Base-by-base conservation (phyloP, 2,888 invertebrate genomes). In the Macrophya annulata region DNA sequence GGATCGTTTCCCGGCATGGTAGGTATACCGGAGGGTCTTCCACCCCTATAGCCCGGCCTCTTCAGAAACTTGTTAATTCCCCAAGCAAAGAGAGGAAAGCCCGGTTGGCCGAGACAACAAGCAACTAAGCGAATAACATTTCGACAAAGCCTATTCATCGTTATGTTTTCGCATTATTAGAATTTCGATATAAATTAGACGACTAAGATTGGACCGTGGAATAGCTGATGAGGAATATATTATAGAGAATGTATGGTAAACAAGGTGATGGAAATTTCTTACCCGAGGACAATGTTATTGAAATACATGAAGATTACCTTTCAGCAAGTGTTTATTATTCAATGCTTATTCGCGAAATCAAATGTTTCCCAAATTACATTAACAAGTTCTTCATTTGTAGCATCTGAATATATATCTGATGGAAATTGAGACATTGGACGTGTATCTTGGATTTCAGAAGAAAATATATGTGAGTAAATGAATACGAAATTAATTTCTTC, bases 1-100 rank as follows among this genome's bases (percentile, higher is more conserved):
- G 45, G 45, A 74, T 74, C 68, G 68, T 68, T 68, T 68, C 6
- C 68, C 68, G 10, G 37, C 37, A 1, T 25, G 31, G 37, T 68
- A 68, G 31, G 37, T 68, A 68, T 37, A 68, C 15, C 72, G 17
- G 72, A 21, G 72, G 21, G 10, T 74, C 21, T 74, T 43, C 45
- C 72, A 45, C 40, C 72, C 45, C 72, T 45, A 4, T 40, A 68
- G 17, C 37, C 74, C 74, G n/a, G 74, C n/a, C 55, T n/a, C 77
- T 77, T 77, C 25, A 77, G 77, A 55, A 77, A 77, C 55, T 77
- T 77, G 51, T 77, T 77, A 77, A 77, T 77, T 55, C 55, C 31
- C 17, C 31, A 43, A 77, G 48, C 55, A 51, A 55, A 55, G 55
- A 9, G 43, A 77, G 51, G 9, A 77, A 55, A 77, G 15, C 51